Evolutionary conservation across 2,888 invertebrate genomes (phyloP).

Genomic region (Aquatica leii): DNA sequence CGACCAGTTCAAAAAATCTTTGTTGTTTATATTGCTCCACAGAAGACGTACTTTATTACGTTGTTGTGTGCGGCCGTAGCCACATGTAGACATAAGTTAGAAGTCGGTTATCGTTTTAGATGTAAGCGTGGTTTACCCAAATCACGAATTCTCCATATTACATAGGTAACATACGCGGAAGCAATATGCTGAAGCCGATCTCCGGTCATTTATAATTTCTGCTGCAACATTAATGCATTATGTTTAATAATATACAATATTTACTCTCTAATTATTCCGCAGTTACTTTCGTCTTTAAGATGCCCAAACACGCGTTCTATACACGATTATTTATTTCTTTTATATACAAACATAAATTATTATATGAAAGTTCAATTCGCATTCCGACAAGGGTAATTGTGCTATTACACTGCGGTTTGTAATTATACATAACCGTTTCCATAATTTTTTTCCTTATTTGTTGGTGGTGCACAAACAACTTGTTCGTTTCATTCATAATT

Average conservation of each 20-base stretch:
- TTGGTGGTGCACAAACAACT: no score
- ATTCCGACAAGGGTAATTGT: slow-evolving; percentile 11
- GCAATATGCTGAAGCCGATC: slow-evolving; percentile 34
- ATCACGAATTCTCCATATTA: slow-evolving; percentile 43
- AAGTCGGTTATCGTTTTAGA: slow-evolving; percentile 36
- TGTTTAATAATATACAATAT: slow-evolving; percentile 22
- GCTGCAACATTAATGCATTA: slow-evolving; percentile 19
- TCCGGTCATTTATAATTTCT: slow-evolving; percentile 30
- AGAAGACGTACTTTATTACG: slow-evolving; percentile 34
- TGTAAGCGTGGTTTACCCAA: slow-evolving; percentile 44
- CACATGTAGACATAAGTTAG: slow-evolving; percentile 34
- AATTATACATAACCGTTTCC: no score
- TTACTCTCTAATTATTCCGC: slow-evolving; percentile 23
- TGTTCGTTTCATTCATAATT: no score
- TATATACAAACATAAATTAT: slow-evolving; percentile 9
- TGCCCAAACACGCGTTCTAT: slow-evolving; percentile 5
- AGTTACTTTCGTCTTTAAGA: slow-evolving; percentile 18
- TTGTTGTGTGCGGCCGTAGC: slow-evolving; percentile 32
- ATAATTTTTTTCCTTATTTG: no score
- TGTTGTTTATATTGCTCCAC: slow-evolving; percentile 28
- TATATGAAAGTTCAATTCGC: slow-evolving; percentile 2
- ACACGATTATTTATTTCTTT: slow-evolving; percentile 1
- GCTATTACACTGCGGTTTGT: slow-evolving; percentile 4
- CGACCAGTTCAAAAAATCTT: slow-evolving; percentile 27
- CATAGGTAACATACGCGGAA: slow-evolving; percentile 42